Conservation (phyloP, 2,888 invertebrate species). For the Apotomis turbidana region DNA sequence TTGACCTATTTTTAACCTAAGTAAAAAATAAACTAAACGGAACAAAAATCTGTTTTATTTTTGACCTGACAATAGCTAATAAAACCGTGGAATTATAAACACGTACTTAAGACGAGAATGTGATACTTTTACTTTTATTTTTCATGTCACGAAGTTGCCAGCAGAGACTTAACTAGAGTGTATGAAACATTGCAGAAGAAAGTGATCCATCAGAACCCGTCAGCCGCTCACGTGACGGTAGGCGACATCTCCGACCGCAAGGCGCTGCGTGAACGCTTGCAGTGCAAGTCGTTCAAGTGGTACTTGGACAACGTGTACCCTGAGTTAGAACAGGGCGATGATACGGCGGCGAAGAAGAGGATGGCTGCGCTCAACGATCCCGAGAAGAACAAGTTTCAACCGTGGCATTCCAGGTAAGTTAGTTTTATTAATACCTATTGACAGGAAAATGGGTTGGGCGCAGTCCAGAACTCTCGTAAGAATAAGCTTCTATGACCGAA, state of each 20-base stretch:
- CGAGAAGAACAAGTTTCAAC: constrained; percentile 87
- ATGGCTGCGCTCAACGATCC: constrained; percentile 83
- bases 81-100: too few species aligned
- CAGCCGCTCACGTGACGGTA: constrained; percentile 83
- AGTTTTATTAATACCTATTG: too few species aligned
- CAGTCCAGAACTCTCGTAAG: too few species aligned
- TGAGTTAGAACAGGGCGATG: constrained; percentile 87
- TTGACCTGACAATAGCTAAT: too few species aligned
- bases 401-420: constrained; percentile 89
- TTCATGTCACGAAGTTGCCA: too few species aligned
- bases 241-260: constrained; percentile 92
- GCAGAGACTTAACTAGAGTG: neutral
- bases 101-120: too few species aligned
- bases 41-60: too few species aligned
- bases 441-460: too few species aligned
- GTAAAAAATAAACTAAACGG: too few species aligned
- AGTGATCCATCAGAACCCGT: constrained; percentile 87
- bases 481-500: too few species aligned
- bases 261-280: constrained; percentile 87
- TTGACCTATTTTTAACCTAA: too few species aligned
- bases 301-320: constrained; percentile 94
- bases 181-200: constrained; percentile 85
- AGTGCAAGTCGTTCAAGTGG: constrained; percentile 94
- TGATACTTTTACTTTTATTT: too few species aligned
- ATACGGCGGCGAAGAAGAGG: constrained; percentile 81